These are phyloP conservation scores for Fistularia tabacaria DNA, from an alignment of 2,797 vertebrate species.

Conservation along the genomic window DNA sequence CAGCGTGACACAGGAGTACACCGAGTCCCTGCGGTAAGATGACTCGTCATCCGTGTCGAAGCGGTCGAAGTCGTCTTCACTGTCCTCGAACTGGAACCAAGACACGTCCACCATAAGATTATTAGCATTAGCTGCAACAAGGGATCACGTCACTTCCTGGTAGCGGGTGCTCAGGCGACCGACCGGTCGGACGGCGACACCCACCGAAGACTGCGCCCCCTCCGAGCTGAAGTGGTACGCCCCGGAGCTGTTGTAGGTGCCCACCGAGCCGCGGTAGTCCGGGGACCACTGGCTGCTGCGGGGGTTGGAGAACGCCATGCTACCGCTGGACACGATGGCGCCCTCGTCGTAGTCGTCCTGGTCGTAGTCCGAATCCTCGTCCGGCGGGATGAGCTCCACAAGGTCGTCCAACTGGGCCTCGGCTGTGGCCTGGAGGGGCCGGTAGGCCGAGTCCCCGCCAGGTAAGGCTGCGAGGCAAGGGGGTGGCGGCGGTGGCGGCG, in stretches of 20 bases:
- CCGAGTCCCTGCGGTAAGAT: slow-evolving; percentile 89
- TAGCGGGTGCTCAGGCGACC: not conserved
- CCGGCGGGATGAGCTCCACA: slow-evolving; percentile 82
- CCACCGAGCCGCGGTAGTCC: slow-evolving; percentile 86
- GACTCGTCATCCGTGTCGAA: slow-evolving; percentile 93
- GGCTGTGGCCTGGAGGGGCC: slow-evolving; percentile 70
- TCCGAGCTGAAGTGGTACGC: slow-evolving; percentile 92
- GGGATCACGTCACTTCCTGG: not conserved
- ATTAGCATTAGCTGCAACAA: not conserved
- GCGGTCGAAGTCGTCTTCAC: slow-evolving; percentile 93
- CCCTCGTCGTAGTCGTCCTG: slow-evolving; percentile 90
- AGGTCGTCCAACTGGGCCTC: slow-evolving; percentile 68
- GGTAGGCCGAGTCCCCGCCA: slow-evolving; percentile 79
- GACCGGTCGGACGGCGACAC: too few species aligned
- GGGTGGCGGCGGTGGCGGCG: slow-evolving; percentile 45
- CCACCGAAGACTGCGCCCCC: slow-evolving; percentile 93
- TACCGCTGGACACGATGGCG: slow-evolving; percentile 86
- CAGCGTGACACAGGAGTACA: slow-evolving; percentile 95
- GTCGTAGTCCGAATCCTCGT: slow-evolving; percentile 89
- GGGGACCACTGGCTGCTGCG: slow-evolving; percentile 89
- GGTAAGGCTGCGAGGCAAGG: slow-evolving; percentile 72
- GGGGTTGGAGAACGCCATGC: slow-evolving; percentile 83
- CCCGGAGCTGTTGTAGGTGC: slow-evolving; percentile 92
- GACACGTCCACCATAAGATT: not conserved
- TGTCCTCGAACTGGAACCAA: slow-evolving; percentile 87